Percentiles rank a stretch among this genome's conserved stretches.
phyloP scores from a whole-genome alignment of 2,888 invertebrate genomes.

The Chymomyza fuscimana region DNA sequence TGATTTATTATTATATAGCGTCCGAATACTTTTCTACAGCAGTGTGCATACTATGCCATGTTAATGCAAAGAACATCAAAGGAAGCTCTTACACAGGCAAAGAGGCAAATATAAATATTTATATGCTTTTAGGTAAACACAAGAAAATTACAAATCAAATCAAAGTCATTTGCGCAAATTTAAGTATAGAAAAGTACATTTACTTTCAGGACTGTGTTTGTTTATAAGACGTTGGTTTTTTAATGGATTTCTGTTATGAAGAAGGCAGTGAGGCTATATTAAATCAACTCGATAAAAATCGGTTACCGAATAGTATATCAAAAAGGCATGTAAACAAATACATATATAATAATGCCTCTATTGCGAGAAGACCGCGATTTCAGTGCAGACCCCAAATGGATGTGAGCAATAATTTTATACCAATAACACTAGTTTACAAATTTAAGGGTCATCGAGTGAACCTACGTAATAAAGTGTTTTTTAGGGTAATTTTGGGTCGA shows the following conservation, averaged over 20 bases:
- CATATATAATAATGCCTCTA: background rate
- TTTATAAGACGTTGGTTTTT: background rate
- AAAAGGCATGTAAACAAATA: background rate
- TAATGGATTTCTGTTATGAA: background rate
- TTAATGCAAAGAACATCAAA: background rate
- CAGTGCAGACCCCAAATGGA: background rate
- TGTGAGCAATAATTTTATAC: background rate
- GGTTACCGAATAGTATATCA: background rate
- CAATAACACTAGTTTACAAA: too few relatives aligned
- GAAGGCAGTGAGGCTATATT: too few relatives aligned
- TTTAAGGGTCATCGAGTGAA: too few relatives aligned
- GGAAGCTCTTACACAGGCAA: background rate
- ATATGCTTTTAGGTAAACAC: background rate
- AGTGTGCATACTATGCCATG: background rate
- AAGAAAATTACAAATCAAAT: background rate
- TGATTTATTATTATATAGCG: too few relatives aligned
- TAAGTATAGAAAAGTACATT: background rate
- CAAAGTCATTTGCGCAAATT: background rate
- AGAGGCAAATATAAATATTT: background rate
- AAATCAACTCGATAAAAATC: background rate
- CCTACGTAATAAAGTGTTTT: too few relatives aligned
- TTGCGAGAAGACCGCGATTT: background rate
- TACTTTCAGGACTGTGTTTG: background rate
- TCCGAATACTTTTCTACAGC: too few relatives aligned
- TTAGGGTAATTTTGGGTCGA: too few relatives aligned